Conservation (phyloP, 2,797 vertebrate genomes). For the Eutrigla gurnardus region DNA sequence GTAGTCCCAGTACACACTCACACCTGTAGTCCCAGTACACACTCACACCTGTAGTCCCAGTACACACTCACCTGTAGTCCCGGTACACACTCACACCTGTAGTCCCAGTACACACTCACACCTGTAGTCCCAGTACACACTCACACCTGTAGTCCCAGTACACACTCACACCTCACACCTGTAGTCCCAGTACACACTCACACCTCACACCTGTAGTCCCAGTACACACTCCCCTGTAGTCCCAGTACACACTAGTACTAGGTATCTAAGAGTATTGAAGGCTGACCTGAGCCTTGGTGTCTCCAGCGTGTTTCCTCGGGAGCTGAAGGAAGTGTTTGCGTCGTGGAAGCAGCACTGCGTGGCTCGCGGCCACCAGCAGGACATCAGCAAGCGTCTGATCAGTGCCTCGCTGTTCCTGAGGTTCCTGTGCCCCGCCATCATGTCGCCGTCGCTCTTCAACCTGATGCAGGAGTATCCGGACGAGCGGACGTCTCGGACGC, state of each 20-base stretch:
- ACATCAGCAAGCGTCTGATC: conserved; percentile 94
- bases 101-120: neutral
- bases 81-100: neutral
- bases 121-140: neutral
- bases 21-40: neutral
- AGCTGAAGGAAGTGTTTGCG: conserved; percentile 96
- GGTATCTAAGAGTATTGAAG: too few relatives aligned
- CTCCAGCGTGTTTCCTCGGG: conserved; percentile 93
- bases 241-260: too few relatives aligned
- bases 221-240: neutral
- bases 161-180: neutral
- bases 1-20: neutral
- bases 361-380: conserved; percentile 90
- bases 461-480: conserved; percentile 97
- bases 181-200: neutral
- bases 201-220: neutral
- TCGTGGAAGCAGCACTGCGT: conserved; percentile 96
- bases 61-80: neutral
- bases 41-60: neutral
- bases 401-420: conserved; percentile 96
- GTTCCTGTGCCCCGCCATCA: conserved; percentile 97
- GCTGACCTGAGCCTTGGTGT: neutral
- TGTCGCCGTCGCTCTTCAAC: conserved; percentile 96
- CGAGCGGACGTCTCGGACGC: conserved; percentile 92
- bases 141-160: neutral